phyloP scores from a whole-genome alignment of 2,113 vertebrate genomes.

The Sinocyclocheilus maitianheensis region DNA sequence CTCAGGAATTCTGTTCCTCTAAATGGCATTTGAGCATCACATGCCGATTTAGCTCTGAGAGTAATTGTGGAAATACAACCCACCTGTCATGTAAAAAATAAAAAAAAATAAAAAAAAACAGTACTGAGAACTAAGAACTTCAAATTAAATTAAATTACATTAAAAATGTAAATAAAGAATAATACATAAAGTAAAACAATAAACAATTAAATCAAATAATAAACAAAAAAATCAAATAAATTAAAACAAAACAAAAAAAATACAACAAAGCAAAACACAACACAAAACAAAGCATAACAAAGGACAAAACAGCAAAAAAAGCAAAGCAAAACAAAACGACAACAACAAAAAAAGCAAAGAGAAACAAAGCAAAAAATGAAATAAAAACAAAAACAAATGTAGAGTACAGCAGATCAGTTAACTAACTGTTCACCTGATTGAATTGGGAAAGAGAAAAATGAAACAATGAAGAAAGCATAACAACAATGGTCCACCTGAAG shows the following conservation, averaged over 20 bases:
- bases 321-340: background rate
- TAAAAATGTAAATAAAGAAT: background rate
- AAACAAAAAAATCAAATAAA: background rate
- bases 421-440: background rate
- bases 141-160: background rate
- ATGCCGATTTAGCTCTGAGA: background rate
- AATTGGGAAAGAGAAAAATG: background rate
- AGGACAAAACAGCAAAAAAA: background rate
- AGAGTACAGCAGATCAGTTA: background rate
- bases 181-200: background rate
- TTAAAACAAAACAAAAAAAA: background rate
- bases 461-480: background rate
- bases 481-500: conserved; percentile 18
- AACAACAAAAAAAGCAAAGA: background rate
- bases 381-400: background rate
- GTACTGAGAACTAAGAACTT: background rate
- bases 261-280: background rate
- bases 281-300: background rate
- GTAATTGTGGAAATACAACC: background rate
- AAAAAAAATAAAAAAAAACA: background rate
- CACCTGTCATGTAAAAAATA: background rate
- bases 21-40: background rate
- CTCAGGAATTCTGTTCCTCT: background rate
- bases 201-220: background rate
- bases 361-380: background rate